phyloP scores from a whole-genome alignment of 2,888 invertebrate genomes.

The Cosmopolites sordidus region DNA sequence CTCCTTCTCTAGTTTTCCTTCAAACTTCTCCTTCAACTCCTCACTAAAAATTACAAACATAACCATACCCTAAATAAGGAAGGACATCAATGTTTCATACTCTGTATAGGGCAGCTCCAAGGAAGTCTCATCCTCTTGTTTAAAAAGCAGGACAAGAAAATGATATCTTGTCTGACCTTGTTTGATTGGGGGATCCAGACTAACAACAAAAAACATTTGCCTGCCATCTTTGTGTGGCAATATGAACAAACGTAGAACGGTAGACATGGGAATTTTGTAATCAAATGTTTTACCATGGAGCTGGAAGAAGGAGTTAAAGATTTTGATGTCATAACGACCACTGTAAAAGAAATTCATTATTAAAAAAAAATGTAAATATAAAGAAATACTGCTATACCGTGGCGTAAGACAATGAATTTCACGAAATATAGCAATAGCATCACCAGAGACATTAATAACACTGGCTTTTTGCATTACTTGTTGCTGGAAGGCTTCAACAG shows the following conservation, averaged over 20 bases:
- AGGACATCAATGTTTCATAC: no score
- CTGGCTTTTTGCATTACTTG: slow-evolving; percentile 97
- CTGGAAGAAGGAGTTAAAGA: slow-evolving; percentile 87
- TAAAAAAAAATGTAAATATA: background rate
- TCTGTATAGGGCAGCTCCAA: slow-evolving; percentile 89
- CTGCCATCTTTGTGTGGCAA: slow-evolving; percentile 96
- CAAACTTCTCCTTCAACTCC: slow-evolving; percentile 89
- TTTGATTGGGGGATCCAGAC: slow-evolving; percentile 97
- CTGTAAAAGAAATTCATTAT: slow-evolving; percentile 57
- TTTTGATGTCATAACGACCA: slow-evolving; percentile 95
- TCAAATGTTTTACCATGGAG: slow-evolving; percentile 98
- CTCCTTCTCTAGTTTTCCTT: slow-evolving; percentile 85
- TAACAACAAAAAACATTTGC: slow-evolving; percentile 97
- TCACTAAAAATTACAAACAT: slow-evolving; percentile 56
- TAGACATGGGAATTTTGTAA: slow-evolving; percentile 98
- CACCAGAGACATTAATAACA: slow-evolving; percentile 95
- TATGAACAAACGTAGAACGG: slow-evolving; percentile 89
- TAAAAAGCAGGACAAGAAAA: slow-evolving; percentile 89
- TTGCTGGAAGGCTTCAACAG: slow-evolving; percentile 95
- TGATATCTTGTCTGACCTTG: slow-evolving; percentile 99
- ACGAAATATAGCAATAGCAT: slow-evolving; percentile 94
- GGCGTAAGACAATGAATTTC: slow-evolving; percentile 98
- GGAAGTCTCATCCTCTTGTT: slow-evolving; percentile 89
- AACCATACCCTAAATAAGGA: no score
- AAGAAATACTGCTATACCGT: slow-evolving; percentile 55